phyloP scores from a whole-genome alignment of 2,797 vertebrate species.

The Sebastes aleutianus region DNA sequence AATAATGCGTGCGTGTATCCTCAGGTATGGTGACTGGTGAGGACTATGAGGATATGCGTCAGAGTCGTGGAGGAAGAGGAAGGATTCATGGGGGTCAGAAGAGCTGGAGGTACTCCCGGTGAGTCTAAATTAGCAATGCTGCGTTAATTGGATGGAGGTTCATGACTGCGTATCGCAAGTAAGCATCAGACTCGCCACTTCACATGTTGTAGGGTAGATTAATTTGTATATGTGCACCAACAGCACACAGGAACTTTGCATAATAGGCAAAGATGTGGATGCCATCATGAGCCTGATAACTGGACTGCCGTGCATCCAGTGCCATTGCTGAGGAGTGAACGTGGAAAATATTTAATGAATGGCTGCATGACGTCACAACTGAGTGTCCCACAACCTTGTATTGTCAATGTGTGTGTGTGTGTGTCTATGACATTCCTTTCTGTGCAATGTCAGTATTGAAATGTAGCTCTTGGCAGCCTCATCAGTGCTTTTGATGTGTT shows the following conservation, averaged over 20 bases:
- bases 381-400: not conserved
- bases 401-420: not conserved
- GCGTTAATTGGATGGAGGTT: not conserved
- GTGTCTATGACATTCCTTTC: not conserved
- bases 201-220: not conserved
- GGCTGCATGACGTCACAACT: not conserved
- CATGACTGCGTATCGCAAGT: not conserved
- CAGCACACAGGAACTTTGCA: not conserved
- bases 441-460: not conserved
- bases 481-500: not conserved
- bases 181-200: not conserved
- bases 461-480: not conserved
- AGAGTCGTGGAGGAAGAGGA: constrained; percentile 79
- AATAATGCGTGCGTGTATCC: not conserved
- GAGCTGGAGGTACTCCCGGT: constrained; percentile 98
- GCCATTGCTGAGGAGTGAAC: not conserved
- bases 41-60: constrained; percentile 91
- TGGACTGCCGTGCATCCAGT: not conserved
- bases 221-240: not conserved
- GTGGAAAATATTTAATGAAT: not conserved
- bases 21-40: constrained; percentile 86
- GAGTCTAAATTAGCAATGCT: constrained; percentile 48
- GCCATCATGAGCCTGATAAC: not conserved
- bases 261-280: not conserved
- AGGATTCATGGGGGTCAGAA: constrained; percentile 86